Base-by-base conservation (phyloP, 1,140 invertebrate species). In the Atopsyche davidsoni region DNA sequence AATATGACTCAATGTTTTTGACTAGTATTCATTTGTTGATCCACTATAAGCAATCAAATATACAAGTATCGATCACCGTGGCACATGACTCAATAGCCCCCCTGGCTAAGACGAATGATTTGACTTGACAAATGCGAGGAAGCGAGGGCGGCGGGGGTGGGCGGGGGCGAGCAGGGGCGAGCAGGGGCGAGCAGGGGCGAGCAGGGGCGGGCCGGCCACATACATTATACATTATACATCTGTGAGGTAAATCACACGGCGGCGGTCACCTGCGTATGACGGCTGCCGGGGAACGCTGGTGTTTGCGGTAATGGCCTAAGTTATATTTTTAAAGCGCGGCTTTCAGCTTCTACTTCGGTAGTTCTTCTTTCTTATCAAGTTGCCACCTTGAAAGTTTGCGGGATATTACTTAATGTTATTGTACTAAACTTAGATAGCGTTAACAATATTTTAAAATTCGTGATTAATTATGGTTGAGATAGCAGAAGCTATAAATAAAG, bases 211-310 rank as follows among this genome's bases (percentile, higher is more conserved):
- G 25, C 51, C 24, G 40, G 45, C 48, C 51, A 53, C 51, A 53
- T 53, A 47, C 51, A 35, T 43, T 46, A 48, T 45, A 38, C 45
- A 22, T 25, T 38, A 34, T 22, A 54, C 21, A 32, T 19, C 38
- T 22, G 25, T 4, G 39, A 35, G 50, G 46, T 55, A 55, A 55
- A 55, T 55, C 53, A 55, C 38, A 41, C 38, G 14, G 34, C 41
- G 53, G 36, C 23, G 53, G 53, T 55, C 53, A 55, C 46, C 53
- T 55, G 53, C 36, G 38, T 23, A 22, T 55, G 53, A 55, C 53
- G 50, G 53, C 36, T 42, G 31, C 23, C 39, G 35, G 13, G 19
- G 11, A 13, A 22, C 24, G 24, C 13, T n/a, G 25, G 13, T 28
- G 25, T 7, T 28, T 28, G 7, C 7, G 25, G 25, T 7, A 28